Base-by-base conservation (phyloP, 2,113 vertebrate species). In the Fukomys damarensis region DNA sequence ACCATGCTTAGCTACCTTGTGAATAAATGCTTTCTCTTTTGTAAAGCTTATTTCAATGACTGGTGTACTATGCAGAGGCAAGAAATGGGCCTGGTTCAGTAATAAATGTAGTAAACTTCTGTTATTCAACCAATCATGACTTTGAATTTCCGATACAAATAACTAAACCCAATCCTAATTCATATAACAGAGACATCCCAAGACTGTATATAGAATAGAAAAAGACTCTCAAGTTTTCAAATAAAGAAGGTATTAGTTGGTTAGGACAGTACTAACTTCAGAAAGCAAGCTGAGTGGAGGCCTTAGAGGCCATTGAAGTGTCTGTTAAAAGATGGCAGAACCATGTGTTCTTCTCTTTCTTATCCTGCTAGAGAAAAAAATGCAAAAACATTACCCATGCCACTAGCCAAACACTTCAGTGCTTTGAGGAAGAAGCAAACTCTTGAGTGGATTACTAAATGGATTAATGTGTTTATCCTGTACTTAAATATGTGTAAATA, bases 171-270 rank as follows among this genome's bases (percentile, higher is more conserved):
- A 59, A 52, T 80, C 41, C 24, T 68, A 58, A 86, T 11, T 58
- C 46, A 66, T 35, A n/a, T 2, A 86, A 61, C 76, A 94, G 46
- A 85, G 65, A 63, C 7, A 86, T 52, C 8, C 54, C 46, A 70
- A 80, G 26, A 7, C 6, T 65, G 63, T 79, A 6, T 32, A 56
- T 59, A 81, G 52, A 89, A 91, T 5, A 92, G 59, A 83, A 46
- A 86, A 87, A 93, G 65, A 80, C 54, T 88, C 88, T 54, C 54
- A 85, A 43, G 66, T 70, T 91, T 61, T 24, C 35, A n/a, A 56
- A 91, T 28, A 80, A 30, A 70, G 56, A 88, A 85, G 65, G 7
- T 82, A 63, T 86, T 61, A 65, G 41, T 56, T 87, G 54, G 28
- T 43, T 38, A 79, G 52, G 38, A 49, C 19, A 63, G 28, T n/a